A percentile compares a stretch with the other conserved stretches of the same genome.
Evolutionary conservation across 2,113 vertebrate genomes (phyloP).

Genomic region (Phalacrocorax pelagicus): DNA sequence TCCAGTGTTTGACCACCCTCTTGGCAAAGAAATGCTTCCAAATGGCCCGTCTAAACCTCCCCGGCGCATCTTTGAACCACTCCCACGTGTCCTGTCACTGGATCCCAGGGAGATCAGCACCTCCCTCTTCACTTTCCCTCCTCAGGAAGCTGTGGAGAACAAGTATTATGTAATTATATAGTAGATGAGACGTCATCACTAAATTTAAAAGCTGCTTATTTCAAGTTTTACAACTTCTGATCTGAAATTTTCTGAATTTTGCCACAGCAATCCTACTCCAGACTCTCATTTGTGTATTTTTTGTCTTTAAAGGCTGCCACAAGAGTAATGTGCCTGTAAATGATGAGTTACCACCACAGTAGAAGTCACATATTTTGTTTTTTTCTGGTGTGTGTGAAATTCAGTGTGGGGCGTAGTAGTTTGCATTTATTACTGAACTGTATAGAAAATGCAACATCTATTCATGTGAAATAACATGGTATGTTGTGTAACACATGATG

Average conservation of each 20-base stretch:
- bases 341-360: not conserved
- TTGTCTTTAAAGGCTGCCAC: not conserved
- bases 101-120: not conserved
- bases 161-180: not conserved
- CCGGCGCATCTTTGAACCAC: not conserved
- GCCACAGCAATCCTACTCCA: not conserved
- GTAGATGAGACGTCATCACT: not conserved
- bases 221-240: not conserved
- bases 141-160: not conserved
- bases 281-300: not conserved
- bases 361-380: not conserved
- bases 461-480: not conserved
- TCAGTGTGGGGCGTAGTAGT: not conserved
- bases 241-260: not conserved
- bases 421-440: not conserved
- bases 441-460: not conserved
- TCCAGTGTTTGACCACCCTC: not conserved
- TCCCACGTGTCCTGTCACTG: not conserved
- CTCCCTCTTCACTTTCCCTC: not conserved
- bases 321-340: not conserved
- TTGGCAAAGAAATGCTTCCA: not conserved
- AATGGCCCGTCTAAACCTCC: not conserved
- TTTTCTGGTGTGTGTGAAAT: not conserved
- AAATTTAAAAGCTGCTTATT: not conserved
- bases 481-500: not conserved